These are phyloP conservation scores for Thymelicus acteon DNA, from an alignment of 2,888 invertebrate species.

Conservation along the genomic window DNA sequence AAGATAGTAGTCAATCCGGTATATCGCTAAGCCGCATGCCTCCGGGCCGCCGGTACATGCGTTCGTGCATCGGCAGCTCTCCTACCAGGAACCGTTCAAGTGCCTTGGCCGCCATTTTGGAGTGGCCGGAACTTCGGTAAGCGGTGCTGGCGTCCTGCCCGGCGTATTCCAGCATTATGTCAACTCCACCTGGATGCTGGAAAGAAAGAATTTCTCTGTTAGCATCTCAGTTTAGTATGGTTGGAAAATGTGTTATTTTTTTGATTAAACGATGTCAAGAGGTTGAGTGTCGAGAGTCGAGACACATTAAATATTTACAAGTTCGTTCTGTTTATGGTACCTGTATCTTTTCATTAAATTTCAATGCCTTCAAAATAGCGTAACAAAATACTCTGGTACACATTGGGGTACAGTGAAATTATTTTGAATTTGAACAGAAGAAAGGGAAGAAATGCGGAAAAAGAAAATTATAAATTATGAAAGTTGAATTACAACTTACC, in stretches of 20 bases:
- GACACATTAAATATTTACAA: too few species aligned
- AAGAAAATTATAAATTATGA: background rate
- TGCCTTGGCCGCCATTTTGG: slow-evolving; percentile 85
- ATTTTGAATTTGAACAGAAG: background rate
- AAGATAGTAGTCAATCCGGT: slow-evolving; percentile 68
- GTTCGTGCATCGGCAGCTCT: slow-evolving; percentile 88
- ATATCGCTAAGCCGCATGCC: slow-evolving; percentile 85
- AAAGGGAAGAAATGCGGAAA: background rate
- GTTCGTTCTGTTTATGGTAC: too few species aligned
- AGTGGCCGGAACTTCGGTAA: slow-evolving; percentile 92
- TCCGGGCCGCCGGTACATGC: slow-evolving; percentile 88
- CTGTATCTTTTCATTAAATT: too few species aligned
- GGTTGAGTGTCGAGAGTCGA: too few species aligned
- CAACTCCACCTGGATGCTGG: slow-evolving; percentile 93
- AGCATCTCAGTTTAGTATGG: background rate
- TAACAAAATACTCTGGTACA: too few species aligned
- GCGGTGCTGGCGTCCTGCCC: slow-evolving; percentile 94
- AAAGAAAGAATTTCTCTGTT: slow-evolving; percentile 49
- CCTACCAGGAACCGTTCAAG: slow-evolving; percentile 91
- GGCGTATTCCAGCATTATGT: slow-evolving; percentile 92
- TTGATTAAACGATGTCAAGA: too few species aligned
- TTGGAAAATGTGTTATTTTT: too few species aligned
- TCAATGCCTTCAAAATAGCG: too few species aligned
- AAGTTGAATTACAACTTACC: slow-evolving; percentile 68
- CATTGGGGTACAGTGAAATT: background rate